Conservation (phyloP, 2,113 vertebrate genomes). For the Scomber scombrus region DNA sequence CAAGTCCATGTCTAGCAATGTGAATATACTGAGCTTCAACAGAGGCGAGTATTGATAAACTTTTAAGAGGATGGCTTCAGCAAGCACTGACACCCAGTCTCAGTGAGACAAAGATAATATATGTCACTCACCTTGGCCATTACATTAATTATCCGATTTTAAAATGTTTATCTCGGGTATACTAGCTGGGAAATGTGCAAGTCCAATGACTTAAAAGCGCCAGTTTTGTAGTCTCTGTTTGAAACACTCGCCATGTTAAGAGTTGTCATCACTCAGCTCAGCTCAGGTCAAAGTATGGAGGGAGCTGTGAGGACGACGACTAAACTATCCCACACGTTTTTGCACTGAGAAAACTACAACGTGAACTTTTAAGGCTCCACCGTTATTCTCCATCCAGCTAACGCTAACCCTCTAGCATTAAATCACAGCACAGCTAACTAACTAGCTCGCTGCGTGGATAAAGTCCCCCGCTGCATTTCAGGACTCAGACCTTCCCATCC, state of each 20-base stretch:
- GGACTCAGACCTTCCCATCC: constrained; percentile 1
- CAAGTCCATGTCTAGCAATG: constrained; percentile 45
- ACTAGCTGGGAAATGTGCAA: constrained; percentile 54
- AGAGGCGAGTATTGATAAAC: constrained; percentile 19
- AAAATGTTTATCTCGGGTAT: constrained; percentile 76
- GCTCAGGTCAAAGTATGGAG: constrained; percentile 27
- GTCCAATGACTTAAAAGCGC: constrained; percentile 48
- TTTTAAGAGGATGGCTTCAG: constrained; percentile 34
- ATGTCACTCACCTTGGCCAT: constrained; percentile 55
- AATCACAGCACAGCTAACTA: constrained; percentile 65
- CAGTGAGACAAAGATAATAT: constrained; percentile 21
- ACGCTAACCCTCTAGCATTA: constrained; percentile 34
- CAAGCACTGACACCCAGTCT: constrained; percentile 20
- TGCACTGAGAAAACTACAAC: not conserved
- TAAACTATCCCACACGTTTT: not conserved
- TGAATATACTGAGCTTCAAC: constrained; percentile 23
- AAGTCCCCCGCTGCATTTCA: constrained; percentile 58
- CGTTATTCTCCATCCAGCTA: constrained; percentile 11
- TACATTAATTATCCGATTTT: constrained; percentile 15
- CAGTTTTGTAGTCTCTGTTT: constrained; percentile 40
- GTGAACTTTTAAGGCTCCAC: constrained; percentile 57
- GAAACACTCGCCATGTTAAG: constrained; percentile 69
- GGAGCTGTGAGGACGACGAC: not conserved
- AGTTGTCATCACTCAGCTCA: constrained; percentile 36
- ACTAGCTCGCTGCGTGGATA: constrained; percentile 54